phyloP scores from a whole-genome alignment of 2,888 invertebrate genomes.

The Cephus pulcher region DNA sequence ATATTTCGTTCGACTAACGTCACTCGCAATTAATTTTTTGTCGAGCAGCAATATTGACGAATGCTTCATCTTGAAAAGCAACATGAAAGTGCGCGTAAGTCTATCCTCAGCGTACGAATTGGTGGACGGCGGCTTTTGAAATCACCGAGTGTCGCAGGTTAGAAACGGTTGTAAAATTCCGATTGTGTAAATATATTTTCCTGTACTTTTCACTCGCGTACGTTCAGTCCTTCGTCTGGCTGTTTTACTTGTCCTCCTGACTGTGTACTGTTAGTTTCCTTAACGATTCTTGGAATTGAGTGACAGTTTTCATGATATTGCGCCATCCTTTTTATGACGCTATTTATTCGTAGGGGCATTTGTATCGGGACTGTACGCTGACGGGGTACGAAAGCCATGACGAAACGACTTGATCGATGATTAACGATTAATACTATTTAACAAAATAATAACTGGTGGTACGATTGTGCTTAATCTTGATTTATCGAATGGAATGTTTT shows the following conservation, averaged over 20 bases:
- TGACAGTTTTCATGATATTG: neutral
- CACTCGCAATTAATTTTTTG: conserved; percentile 35
- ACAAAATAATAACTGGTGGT: neutral
- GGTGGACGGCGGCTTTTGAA: neutral
- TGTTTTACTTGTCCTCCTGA: neutral
- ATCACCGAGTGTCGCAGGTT: neutral
- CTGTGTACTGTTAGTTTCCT: neutral
- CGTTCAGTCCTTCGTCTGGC: neutral
- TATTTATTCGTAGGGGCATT: neutral
- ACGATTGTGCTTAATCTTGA: neutral
- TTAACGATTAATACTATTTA: neutral
- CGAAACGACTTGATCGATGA: neutral
- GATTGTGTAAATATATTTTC: neutral
- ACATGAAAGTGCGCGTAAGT: neutral
- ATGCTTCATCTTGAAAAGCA: neutral
- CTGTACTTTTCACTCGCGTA: neutral
- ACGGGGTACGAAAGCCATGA: neutral
- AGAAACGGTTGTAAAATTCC: neutral
- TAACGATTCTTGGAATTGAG: neutral
- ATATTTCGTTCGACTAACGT: conserved; percentile 38
- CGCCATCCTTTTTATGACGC: neutral
- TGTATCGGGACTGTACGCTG: neutral
- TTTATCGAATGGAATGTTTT: too few species aligned
- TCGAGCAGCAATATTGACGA: conserved; percentile 20
- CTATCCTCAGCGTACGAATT: too few species aligned